Base-by-base conservation (phyloP, 2,113 vertebrate species). In the Todiramphus chloris region DNA sequence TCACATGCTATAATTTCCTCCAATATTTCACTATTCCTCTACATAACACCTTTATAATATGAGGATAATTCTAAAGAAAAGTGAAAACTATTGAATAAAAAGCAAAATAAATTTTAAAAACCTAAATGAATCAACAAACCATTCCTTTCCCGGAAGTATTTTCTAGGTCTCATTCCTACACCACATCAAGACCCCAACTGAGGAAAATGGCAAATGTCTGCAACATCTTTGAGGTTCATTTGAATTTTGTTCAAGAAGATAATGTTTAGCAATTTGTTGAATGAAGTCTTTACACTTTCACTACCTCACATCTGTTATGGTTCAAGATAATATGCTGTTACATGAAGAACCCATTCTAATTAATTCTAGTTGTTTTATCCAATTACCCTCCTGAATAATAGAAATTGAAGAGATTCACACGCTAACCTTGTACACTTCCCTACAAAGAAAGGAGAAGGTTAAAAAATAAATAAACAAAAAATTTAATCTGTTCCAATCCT, bases 131-230 rank as follows among this genome's bases (percentile, higher is more conserved):
- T 16, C 5, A 74, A n/a, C 30, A 83, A 74, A 35, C 8, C 3
- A 12, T 63, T 90, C 7, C 7, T 67, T 83, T 50, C 12, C 12
- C n/a, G 12, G 1, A 83, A 53, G 4, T 51, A 37, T 86, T 73
- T 91, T 46, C 9, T 64, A 16, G 4, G 4, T 76, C 39, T 90
- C 6, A 3, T 33, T 64, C n/a, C 18, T 76, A 6, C 13, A 59
- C 5, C 39, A 18, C 12, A 2, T 43, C 35, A 59, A 72, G 31
- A 75, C 5, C 5, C 13, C 18, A 80, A 0, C 5, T 16, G 56
- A 11, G 3, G 21, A 6, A n/a, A 8, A 28, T 16, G 11, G 9
- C 21, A 86, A 56, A 11, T 56, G 13, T 43, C n/a, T 72, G 16
- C 21, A 60, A 25, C 7, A 76, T 37, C 28, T 46, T 56, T 66